Evolutionary conservation across 1,140 invertebrate species (phyloP), one percentile per base, ranked within the genome.

Genomic region (Zeugodacus cucurbitae): DNA sequence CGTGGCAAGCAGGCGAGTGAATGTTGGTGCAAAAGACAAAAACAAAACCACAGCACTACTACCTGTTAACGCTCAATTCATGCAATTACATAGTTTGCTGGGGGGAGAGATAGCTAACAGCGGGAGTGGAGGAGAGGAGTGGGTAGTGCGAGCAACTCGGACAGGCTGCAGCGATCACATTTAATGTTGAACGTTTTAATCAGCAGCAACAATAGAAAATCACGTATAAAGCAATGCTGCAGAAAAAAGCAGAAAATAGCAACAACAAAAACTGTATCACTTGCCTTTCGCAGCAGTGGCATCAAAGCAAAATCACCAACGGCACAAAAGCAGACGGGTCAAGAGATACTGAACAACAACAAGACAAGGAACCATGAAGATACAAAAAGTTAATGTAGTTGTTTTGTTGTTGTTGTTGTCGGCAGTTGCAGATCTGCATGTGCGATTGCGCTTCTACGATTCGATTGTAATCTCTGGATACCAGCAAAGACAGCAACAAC

Each of bases 111-210:
- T 17, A 70, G 14, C 17, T 8, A 34, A n/a, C 58, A 22, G 58
- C n/a, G 11, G 48, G 20, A 37, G 14, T 4, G 34, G 34, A 6
- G 29, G 20, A 34, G 3, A 7, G 34, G 17, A 34, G n/a, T n/a
- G 8, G 32, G 14, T 20, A 14, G 17, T 67, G 37, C 11, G 54
- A 57, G 58, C 58, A 62, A 10, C 34, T 37, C 34, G 67, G 67
- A 14, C 34, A 37, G 67, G 7, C 67, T 74, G 67, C 26, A 8
- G 67, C 41, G 74, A 54, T 82, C 74, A 82, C 74, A 48, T 82
- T 82, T 82, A 48, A 48, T 48, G 74, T 82, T 82, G 74, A 82
- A 82, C 74, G 74, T 82, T 82, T 82, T 82, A 82, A 82, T 82
- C 74, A 82, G 74, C 67, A 74, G 22, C 74, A 48, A 48, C 74